A percentile compares a stretch with the other conserved stretches of the same genome.
Evolutionary conservation across 2,888 invertebrate species (phyloP).

Genomic region (Aricia artaxerxes): DNA sequence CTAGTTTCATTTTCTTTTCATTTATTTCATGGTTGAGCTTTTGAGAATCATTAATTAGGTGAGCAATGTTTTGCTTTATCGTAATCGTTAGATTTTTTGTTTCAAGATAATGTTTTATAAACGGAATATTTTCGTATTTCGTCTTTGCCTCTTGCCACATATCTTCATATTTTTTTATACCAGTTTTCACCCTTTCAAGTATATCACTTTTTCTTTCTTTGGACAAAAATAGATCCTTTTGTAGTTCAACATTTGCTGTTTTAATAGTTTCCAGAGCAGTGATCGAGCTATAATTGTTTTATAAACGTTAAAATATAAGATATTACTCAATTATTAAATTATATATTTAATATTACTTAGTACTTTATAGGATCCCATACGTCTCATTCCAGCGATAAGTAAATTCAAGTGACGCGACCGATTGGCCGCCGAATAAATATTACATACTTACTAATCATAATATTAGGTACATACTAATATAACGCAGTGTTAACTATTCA

Average conservation of each 20-base stretch:
- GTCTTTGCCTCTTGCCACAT: conserved; percentile 58
- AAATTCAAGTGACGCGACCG: too few relatives aligned
- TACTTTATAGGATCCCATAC: too few relatives aligned
- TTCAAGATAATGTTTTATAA: conserved; percentile 55
- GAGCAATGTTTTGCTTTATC: conserved; percentile 48
- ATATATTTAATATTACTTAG: not conserved
- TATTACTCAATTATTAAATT: not conserved
- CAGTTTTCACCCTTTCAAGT: conserved; percentile 49
- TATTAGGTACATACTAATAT: too few relatives aligned
- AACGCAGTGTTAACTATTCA: too few relatives aligned
- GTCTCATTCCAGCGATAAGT: too few relatives aligned
- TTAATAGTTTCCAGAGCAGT: conserved; percentile 55
- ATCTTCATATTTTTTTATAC: conserved; percentile 61
- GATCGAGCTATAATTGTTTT: conserved; percentile 50
- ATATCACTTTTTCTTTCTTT: conserved; percentile 54
- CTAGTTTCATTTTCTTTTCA: conserved; percentile 47
- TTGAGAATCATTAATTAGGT: conserved; percentile 48
- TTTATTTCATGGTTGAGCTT: conserved; percentile 48
- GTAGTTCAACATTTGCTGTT: conserved; percentile 58
- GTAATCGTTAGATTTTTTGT: conserved; percentile 46
- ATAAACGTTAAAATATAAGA: not conserved
- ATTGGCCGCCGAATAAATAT: too few relatives aligned
- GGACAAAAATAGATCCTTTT: conserved; percentile 56
- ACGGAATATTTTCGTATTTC: conserved; percentile 61
- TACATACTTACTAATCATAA: too few relatives aligned